A percentile compares a stretch with the other conserved stretches of the same genome.
Conservation (phyloP, 2,113 vertebrate species). For the Gallinago media region DNA sequence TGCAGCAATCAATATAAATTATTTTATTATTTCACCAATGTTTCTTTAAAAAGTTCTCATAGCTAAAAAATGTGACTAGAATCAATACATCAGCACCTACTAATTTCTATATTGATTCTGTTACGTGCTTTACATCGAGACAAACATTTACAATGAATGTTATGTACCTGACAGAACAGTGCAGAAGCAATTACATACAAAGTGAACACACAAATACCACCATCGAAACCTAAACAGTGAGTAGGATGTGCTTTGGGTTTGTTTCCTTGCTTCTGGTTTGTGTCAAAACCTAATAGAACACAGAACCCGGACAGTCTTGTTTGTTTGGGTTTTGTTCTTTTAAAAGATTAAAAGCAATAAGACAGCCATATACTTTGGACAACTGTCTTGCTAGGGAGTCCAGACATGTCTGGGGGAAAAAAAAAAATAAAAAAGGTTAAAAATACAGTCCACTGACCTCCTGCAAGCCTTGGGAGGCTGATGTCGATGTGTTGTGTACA, state of each 20-base stretch:
- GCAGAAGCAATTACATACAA: not conserved
- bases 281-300: not conserved
- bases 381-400: not conserved
- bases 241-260: not conserved
- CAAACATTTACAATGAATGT: not conserved
- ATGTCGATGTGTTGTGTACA: not conserved
- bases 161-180: not conserved
- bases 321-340: conserved; percentile 7
- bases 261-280: not conserved
- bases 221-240: not conserved
- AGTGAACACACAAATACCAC: not conserved
- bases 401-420: not conserved
- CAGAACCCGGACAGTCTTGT: not conserved
- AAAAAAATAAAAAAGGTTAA: not conserved
- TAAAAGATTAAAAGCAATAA: not conserved
- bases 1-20: not conserved
- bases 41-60: not conserved
- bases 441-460: not conserved
- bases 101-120: not conserved
- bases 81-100: not conserved
- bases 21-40: not conserved
- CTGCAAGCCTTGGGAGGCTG: not conserved
- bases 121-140: not conserved
- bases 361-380: not conserved
- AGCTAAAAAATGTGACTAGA: not conserved